Conservation (phyloP, 2,888 invertebrate species). For the Cactoblastis cactorum region DNA sequence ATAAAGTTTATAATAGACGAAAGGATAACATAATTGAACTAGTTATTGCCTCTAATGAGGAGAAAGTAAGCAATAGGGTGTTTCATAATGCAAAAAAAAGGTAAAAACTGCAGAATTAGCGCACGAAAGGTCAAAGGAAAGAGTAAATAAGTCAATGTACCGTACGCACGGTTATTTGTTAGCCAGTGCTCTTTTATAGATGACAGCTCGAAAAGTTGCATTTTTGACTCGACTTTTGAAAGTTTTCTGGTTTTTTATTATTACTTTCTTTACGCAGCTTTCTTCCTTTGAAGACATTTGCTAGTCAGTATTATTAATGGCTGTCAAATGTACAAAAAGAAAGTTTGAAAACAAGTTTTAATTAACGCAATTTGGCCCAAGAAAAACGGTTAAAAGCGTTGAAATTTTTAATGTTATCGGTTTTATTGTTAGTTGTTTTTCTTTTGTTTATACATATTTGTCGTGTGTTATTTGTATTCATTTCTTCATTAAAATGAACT, state of each 20-base stretch:
- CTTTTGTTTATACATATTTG: too few relatives aligned
- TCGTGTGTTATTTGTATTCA: too few relatives aligned
- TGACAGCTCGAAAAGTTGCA: neutral
- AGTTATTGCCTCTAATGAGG: conserved; percentile 46
- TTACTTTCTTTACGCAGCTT: too few relatives aligned
- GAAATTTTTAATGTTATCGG: too few relatives aligned
- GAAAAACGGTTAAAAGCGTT: too few relatives aligned
- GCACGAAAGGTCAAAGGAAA: conserved; percentile 13
- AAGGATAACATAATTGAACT: conserved; percentile 14
- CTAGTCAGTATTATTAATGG: neutral
- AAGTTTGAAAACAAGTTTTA: too few relatives aligned
- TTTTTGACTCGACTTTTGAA: neutral
- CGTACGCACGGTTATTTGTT: neutral
- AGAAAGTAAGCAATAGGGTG: conserved; percentile 56
- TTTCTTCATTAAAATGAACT: too few relatives aligned
- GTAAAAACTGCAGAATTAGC: conserved; percentile 30
- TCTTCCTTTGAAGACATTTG: too few relatives aligned
- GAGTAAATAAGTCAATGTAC: conserved; percentile 2
- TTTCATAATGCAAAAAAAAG: conserved; percentile 42
- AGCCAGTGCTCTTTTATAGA: neutral
- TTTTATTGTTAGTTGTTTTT: too few relatives aligned
- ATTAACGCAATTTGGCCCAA: too few relatives aligned
- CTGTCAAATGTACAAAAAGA: neutral
- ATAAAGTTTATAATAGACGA: neutral
- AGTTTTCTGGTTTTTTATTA: neutral